Percentiles rank a stretch among this genome's conserved stretches.
Conservation (phyloP, 2,888 invertebrate species). For the Aleiodes leptofemur region DNA sequence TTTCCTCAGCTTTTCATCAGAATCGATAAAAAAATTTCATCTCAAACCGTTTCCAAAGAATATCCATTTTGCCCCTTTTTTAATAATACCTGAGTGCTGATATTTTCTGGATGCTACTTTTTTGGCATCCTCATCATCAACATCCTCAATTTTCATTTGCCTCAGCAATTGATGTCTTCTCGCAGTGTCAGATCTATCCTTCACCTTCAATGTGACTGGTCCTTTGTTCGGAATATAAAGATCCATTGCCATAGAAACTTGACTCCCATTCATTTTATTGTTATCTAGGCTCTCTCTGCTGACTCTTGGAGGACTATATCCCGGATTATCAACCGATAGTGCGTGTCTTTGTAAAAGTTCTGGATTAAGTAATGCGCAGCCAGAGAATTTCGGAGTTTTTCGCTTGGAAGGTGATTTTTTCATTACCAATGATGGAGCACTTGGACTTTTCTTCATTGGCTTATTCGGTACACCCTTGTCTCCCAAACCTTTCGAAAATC, state of each 20-base stretch:
- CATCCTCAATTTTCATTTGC: conserved; percentile 86
- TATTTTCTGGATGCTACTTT: conserved; percentile 51
- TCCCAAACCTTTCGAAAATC: conserved; percentile 70
- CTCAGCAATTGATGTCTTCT: conserved; percentile 85
- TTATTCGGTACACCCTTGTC: conserved; percentile 64
- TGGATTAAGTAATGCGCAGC: conserved; percentile 80
- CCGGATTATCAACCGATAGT: conserved; percentile 87
- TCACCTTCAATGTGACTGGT: conserved; percentile 79
- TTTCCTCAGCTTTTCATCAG: no score
- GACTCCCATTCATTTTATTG: conserved; percentile 79
- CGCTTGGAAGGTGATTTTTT: conserved; percentile 70
- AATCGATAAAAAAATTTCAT: no score
- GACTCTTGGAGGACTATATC: conserved; percentile 69
- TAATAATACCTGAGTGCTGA: conserved; percentile 47
- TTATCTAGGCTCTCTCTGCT: conserved; percentile 77
- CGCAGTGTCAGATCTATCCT: conserved; percentile 82
- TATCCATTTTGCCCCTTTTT: not conserved
- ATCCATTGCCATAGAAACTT: conserved; percentile 86
- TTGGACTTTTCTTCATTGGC: conserved; percentile 77
- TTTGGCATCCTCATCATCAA: conserved; percentile 75
- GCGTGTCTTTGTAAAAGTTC: conserved; percentile 86
- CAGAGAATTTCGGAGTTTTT: conserved; percentile 72
- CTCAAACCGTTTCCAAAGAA: not conserved
- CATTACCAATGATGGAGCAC: conserved; percentile 78
- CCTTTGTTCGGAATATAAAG: conserved; percentile 82